A percentile compares a stretch with the other conserved stretches of the same genome.
Conservation (phyloP, 2,888 invertebrate genomes). For the Morpho deidamia region DNA sequence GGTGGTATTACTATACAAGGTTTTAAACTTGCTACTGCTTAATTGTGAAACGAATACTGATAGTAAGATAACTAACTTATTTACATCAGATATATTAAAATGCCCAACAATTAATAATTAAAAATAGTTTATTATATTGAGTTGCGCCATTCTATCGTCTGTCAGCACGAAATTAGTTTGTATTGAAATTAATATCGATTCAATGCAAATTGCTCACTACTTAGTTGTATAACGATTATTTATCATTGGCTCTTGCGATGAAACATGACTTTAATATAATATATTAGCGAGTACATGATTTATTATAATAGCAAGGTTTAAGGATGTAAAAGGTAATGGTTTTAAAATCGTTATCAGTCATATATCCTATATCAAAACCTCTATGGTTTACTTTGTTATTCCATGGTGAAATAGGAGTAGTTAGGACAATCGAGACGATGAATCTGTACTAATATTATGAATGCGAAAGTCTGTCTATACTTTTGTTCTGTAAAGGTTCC, state of each 20-base stretch:
- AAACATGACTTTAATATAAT: constrained; percentile 7
- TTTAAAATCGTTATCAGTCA: too few species aligned
- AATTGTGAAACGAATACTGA: too few species aligned
- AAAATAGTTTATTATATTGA: constrained; percentile 9
- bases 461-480: too few species aligned
- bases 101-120: background rate
- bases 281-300: background rate
- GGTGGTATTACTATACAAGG: too few species aligned
- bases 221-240: constrained; percentile 9
- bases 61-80: too few species aligned
- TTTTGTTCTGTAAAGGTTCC: too few species aligned
- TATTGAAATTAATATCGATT: constrained; percentile 19
- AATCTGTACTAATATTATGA: too few species aligned
- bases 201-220: constrained; percentile 14
- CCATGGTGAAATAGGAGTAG: too few species aligned
- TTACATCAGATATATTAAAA: background rate
- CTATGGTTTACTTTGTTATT: too few species aligned
- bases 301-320: background rate
- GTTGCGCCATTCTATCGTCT: constrained; percentile 4
- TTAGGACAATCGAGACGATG: too few species aligned
- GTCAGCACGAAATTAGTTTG: constrained; percentile 13
- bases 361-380: too few species aligned
- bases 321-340: background rate
- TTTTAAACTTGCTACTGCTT: too few species aligned
- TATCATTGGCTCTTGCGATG: constrained; percentile 9